Evolutionary conservation across 2,797 vertebrate genomes (phyloP).

Genomic region (Acanthopagrus latus): DNA sequence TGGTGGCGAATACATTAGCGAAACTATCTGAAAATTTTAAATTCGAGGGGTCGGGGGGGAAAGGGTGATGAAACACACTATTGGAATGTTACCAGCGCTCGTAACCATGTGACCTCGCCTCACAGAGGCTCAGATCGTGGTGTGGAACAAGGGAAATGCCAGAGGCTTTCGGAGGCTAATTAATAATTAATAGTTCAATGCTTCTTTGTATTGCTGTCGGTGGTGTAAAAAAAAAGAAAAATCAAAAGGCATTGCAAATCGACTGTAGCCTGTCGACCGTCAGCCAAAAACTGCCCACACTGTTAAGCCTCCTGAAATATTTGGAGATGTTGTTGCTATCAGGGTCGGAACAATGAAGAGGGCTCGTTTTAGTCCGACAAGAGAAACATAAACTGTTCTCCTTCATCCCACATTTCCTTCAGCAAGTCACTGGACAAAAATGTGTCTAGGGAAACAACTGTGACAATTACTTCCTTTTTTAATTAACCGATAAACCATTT

Average conservation of each 20-base stretch:
- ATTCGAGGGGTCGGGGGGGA: constrained; percentile 2
- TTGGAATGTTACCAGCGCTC: constrained; percentile 21
- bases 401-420: background rate
- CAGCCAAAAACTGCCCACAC: constrained; percentile 38
- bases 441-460: background rate
- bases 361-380: background rate
- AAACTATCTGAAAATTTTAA: constrained; percentile 58
- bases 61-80: constrained; percentile 36
- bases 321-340: constrained; percentile 2
- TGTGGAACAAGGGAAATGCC: constrained; percentile 50
- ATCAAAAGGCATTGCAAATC: constrained; percentile 67
- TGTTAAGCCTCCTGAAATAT: constrained; percentile 2
- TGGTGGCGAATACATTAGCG: constrained; percentile 63
- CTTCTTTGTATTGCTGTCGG: constrained; percentile 55
- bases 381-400: background rate
- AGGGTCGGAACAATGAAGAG: background rate
- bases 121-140: constrained; percentile 41
- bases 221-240: constrained; percentile 10
- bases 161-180: constrained; percentile 56
- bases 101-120: constrained; percentile 63
- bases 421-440: background rate
- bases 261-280: background rate
- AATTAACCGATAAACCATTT: background rate
- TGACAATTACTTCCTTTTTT: background rate
- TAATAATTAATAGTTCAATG: constrained; percentile 61